Conservation (phyloP, 2,113 vertebrate genomes). For the Pseudonaja textilis region DNA sequence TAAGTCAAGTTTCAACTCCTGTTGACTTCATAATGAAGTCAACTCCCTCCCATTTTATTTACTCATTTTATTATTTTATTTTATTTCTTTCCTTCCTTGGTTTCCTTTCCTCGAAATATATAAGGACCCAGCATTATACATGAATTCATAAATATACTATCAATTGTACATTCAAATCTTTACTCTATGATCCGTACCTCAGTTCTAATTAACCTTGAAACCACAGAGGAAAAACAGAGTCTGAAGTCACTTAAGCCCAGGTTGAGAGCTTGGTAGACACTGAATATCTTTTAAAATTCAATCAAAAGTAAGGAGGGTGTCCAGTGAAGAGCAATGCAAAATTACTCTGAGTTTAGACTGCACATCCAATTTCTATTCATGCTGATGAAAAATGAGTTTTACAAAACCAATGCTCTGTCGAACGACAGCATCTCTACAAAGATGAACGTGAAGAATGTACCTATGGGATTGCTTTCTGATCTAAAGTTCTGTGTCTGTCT, state of each 20-base stretch:
- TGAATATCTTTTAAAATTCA: not conserved
- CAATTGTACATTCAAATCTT: not conserved
- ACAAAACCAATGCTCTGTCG: not conserved
- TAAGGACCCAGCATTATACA: not conserved
- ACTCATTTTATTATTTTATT: not conserved
- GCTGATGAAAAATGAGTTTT: not conserved
- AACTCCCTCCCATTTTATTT: not conserved
- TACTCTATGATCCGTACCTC: not conserved
- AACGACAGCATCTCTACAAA: not conserved
- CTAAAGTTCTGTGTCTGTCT: not conserved
- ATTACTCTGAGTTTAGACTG: not conserved
- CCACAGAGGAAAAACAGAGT: not conserved
- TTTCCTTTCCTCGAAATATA: not conserved
- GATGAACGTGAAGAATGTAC: not conserved
- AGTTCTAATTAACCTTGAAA: not conserved
- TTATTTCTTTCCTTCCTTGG: not conserved
- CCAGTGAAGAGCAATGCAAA: not conserved
- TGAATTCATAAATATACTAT: not conserved
- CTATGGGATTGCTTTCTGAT: not conserved
- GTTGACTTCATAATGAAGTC: not conserved
- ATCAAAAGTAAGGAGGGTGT: not conserved
- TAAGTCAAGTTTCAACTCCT: not conserved
- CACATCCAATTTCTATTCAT: not conserved
- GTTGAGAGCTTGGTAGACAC: not conserved
- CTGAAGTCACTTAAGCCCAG: not conserved